These are phyloP conservation scores for Oeneis ivallda DNA, from an alignment of 2,888 invertebrate species.

Conservation along the genomic window DNA sequence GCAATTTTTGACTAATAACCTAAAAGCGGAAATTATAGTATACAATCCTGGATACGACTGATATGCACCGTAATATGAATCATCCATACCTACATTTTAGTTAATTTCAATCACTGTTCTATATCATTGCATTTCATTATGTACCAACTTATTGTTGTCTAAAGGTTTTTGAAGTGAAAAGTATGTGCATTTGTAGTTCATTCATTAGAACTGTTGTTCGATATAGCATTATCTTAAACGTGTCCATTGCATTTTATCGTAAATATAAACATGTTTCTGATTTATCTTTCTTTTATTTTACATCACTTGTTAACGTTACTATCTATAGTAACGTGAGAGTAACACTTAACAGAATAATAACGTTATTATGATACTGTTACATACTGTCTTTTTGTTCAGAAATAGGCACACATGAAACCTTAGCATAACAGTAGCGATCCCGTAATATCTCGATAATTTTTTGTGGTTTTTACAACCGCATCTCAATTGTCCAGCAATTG, in stretches of 20 bases:
- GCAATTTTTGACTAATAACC: too few relatives aligned
- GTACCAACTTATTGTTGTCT: constrained; percentile 9
- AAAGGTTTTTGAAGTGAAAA: not conserved
- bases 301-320: too few relatives aligned
- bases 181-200: constrained; percentile 2
- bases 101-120: not conserved
- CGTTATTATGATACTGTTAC: too few relatives aligned
- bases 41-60: not conserved
- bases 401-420: too few relatives aligned
- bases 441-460: too few relatives aligned
- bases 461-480: too few relatives aligned
- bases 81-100: not conserved
- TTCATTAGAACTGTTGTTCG: constrained; percentile 13
- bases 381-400: not conserved
- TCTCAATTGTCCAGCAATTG: too few relatives aligned
- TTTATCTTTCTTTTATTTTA: constrained; percentile 2
- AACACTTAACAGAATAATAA: too few relatives aligned
- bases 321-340: too few relatives aligned
- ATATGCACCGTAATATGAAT: not conserved
- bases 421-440: too few relatives aligned
- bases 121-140: not conserved
- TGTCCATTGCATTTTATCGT: constrained; percentile 6
- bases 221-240: constrained; percentile 1
- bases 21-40: too few relatives aligned
- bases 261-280: constrained; percentile 15